Conservation (phyloP, 2,113 vertebrate species). For the Rhagologus leucostigma region DNA sequence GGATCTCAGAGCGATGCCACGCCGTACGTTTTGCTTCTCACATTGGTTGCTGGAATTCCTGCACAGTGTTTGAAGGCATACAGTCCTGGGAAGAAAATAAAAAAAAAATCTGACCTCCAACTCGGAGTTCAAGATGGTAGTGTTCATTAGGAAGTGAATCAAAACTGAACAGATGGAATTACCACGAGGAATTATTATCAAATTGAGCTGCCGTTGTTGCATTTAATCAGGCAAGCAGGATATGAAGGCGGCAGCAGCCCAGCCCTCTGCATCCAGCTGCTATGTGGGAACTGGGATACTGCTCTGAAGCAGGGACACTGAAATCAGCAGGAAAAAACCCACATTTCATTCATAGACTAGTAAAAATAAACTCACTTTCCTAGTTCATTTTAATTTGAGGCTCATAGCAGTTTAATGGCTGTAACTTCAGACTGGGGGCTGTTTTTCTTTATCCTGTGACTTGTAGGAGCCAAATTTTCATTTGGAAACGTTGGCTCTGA, state of each 20-base stretch:
- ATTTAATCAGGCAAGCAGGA: not conserved
- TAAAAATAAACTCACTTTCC: not conserved
- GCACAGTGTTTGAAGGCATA: not conserved
- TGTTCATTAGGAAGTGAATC: not conserved
- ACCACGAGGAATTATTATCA: not conserved
- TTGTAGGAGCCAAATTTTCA: not conserved
- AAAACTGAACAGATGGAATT: not conserved
- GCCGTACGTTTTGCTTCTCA: not conserved
- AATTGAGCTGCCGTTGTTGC: not conserved
- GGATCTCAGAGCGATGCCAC: rapidly evolving
- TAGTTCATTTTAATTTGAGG: not conserved
- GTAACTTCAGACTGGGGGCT: not conserved
- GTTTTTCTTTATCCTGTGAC: not conserved
- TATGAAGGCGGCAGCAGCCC: not conserved
- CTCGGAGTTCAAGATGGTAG: not conserved
- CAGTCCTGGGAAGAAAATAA: not conserved
- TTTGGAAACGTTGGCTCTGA: rapidly evolving
- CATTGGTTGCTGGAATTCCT: not conserved
- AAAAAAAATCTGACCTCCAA: not conserved
- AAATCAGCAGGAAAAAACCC: not conserved
- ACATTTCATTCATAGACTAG: not conserved
- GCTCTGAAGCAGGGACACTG: not conserved
- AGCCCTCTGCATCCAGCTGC: not conserved
- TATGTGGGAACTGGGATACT: rapidly evolving
- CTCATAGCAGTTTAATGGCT: rapidly evolving